A percentile compares a stretch with the other conserved stretches of the same genome.
phyloP scores from a whole-genome alignment of 2,888 invertebrate species.

The Leptopilina syphax region DNA sequence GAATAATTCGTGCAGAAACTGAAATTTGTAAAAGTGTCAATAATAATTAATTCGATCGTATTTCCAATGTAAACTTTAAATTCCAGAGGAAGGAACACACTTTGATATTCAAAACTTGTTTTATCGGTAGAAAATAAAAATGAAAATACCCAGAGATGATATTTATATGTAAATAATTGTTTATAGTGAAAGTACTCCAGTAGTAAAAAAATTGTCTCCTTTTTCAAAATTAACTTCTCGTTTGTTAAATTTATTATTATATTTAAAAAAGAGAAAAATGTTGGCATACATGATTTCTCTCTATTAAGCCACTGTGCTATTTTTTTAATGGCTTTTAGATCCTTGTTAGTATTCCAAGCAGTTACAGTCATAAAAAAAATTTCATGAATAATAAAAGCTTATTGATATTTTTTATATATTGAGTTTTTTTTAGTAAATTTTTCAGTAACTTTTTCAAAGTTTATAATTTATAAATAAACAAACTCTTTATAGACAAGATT shows the following conservation, averaged over 20 bases:
- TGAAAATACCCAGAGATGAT: neutral
- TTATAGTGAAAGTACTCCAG: neutral
- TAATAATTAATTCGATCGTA: neutral
- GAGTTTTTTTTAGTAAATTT: neutral
- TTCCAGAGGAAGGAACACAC: neutral
- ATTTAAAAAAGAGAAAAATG: too few relatives aligned
- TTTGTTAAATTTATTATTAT: conserved; percentile 46
- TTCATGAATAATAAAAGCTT: conserved; percentile 4
- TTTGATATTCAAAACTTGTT: conserved; percentile 14
- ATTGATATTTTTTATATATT: neutral
- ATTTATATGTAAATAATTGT: neutral
- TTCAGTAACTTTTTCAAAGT: too few relatives aligned
- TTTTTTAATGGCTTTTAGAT: conserved; percentile 21
- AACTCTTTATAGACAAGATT: too few relatives aligned
- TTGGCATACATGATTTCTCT: too few relatives aligned
- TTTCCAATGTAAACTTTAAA: neutral
- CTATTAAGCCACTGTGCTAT: conserved; percentile 6
- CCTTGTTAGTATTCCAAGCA: neutral
- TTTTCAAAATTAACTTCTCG: conserved; percentile 40
- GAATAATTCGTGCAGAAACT: neutral
- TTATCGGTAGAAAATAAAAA: neutral
- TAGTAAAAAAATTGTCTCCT: neutral
- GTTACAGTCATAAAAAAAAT: conserved; percentile 20
- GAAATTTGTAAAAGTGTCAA: too few relatives aligned
- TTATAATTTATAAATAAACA: too few relatives aligned